Conservation (phyloP, 1,140 invertebrate genomes). For the Hirudo medicinalis region DNA sequence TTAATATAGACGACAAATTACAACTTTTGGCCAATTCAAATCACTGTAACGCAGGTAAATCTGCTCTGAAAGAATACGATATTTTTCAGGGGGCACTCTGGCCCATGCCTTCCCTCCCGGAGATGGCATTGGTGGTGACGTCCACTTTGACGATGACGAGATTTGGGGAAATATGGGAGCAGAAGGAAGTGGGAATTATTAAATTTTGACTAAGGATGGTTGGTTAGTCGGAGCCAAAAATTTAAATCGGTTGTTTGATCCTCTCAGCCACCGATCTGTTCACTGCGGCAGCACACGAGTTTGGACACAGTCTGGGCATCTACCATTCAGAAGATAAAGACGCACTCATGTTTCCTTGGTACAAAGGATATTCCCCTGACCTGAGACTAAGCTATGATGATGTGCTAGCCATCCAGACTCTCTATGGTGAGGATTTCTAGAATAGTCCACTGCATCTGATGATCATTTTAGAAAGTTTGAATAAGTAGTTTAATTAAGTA, state of each 20-base stretch:
- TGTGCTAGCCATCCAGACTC: constrained; percentile 56
- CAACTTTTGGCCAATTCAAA: too few species aligned
- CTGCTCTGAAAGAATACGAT: too few species aligned
- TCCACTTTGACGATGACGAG: constrained; percentile 83
- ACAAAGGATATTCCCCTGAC: constrained; percentile 64
- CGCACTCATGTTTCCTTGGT: constrained; percentile 88
- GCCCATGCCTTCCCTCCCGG: constrained; percentile 76
- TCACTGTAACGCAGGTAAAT: too few species aligned
- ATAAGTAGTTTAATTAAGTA: too few species aligned
- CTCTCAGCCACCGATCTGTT: constrained; percentile 52
- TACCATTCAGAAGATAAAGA: constrained; percentile 71
- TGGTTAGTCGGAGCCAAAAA: too few species aligned
- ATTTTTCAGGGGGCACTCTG: constrained; percentile 49
- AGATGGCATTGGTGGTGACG: constrained; percentile 54
- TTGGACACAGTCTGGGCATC: constrained; percentile 79
- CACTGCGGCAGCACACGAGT: constrained; percentile 81
- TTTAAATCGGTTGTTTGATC: too few species aligned
- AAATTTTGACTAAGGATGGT: too few species aligned
- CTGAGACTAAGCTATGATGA: constrained; percentile 79
- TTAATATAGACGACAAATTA: too few species aligned
- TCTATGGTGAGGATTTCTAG: constrained; percentile 41
- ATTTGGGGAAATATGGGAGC: constrained; percentile 43
- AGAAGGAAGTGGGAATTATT: constrained; percentile 11
- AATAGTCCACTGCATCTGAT: too few species aligned
- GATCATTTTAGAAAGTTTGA: too few species aligned